Percentiles rank a stretch among this genome's conserved stretches.
Conservation (phyloP, 2,113 vertebrate genomes). For the Campylomormyrus numenius region DNA sequence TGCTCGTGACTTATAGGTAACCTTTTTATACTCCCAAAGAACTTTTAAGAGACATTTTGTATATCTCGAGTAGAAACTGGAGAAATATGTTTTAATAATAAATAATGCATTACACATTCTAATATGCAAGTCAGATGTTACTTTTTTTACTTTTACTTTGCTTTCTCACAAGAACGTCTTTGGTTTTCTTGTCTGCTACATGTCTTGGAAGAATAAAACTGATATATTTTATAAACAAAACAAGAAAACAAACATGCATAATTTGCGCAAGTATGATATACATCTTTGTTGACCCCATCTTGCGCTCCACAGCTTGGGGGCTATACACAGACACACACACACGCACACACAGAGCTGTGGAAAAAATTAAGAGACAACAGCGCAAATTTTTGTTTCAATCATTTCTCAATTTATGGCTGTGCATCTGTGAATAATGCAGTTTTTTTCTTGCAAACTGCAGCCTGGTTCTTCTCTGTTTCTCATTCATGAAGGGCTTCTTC, state of each 20-base stretch:
- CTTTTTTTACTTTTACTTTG: slow-evolving; percentile 23
- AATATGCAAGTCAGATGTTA: slow-evolving; percentile 34
- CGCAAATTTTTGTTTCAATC: too few relatives aligned
- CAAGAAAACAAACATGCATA: not conserved
- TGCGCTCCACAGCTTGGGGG: too few relatives aligned
- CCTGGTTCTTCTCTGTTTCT: too few relatives aligned
- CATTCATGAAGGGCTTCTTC: too few relatives aligned
- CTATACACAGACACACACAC: not conserved
- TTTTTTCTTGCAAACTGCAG: too few relatives aligned
- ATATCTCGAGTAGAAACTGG: slow-evolving; percentile 20
- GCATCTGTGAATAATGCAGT: too few relatives aligned
- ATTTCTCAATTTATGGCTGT: too few relatives aligned
- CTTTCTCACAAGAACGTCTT: not conserved
- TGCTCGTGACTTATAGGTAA: not conserved
- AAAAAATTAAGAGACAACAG: too few relatives aligned
- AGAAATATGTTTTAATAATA: slow-evolving; percentile 26
- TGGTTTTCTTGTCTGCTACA: slow-evolving; percentile 9
- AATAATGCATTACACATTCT: slow-evolving; percentile 33
- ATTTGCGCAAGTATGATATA: not conserved
- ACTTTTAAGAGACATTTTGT: not conserved
- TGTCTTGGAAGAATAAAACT: not conserved
- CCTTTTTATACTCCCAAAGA: not conserved
- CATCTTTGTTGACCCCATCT: too few relatives aligned
- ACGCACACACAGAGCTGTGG: not conserved
- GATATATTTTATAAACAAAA: slow-evolving; percentile 23